Evolutionary conservation across 2,113 vertebrate species (phyloP).

Genomic region (Macaca nemestrina): DNA sequence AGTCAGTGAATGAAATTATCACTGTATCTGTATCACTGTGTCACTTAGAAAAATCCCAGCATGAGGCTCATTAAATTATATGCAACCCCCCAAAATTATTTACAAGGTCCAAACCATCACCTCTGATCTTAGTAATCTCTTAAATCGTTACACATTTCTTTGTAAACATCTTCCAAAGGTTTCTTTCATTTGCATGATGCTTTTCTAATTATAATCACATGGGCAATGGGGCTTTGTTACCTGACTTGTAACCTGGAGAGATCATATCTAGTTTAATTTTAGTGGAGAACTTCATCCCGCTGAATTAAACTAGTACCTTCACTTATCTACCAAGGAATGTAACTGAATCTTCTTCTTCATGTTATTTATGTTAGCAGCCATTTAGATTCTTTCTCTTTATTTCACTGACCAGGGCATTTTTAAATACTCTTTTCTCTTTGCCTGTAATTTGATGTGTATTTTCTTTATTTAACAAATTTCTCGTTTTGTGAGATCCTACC

Average conservation of each 20-base stretch:
- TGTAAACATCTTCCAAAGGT: not conserved
- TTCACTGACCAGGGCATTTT: slow-evolving; percentile 19
- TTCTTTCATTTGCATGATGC: not conserved
- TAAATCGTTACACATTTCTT: slow-evolving; percentile 2
- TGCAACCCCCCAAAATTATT: not conserved
- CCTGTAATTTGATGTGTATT: not conserved
- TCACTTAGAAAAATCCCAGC: not conserved
- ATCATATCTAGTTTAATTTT: not conserved
- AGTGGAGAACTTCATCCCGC: not conserved
- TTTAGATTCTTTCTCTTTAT: not conserved
- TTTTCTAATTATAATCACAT: not conserved
- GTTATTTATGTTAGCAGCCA: not conserved
- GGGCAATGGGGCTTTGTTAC: not conserved
- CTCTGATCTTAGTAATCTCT: not conserved
- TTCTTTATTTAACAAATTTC: slow-evolving; percentile 2
- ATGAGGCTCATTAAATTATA: not conserved
- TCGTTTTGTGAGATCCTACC: not conserved
- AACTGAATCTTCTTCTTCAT: not conserved
- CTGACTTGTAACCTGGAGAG: not conserved
- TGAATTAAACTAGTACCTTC: not conserved
- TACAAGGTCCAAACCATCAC: not conserved
- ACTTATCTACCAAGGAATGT: not conserved
- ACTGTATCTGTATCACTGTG: not conserved
- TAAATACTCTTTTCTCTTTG: not conserved
- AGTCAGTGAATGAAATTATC: not conserved